Conservation (phyloP, 2,888 invertebrate species). For the Phengaris alcon region DNA sequence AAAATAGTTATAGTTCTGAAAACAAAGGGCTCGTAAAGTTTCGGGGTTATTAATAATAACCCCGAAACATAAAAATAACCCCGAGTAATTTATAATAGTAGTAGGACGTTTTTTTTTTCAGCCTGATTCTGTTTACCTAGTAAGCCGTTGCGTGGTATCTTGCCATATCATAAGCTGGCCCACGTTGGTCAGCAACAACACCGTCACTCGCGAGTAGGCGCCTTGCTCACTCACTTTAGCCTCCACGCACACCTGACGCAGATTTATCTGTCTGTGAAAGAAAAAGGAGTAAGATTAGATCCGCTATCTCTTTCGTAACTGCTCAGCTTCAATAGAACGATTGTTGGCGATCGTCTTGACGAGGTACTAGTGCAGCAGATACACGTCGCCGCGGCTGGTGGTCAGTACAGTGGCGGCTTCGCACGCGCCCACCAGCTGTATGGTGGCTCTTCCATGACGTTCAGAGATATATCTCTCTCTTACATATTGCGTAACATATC, state of each 20-base stretch:
- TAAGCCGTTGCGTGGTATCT: constrained; percentile 77
- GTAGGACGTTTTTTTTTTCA: too few species aligned
- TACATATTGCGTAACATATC: background rate
- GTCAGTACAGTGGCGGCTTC: constrained; percentile 84
- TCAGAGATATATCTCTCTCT: background rate
- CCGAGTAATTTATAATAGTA: too few species aligned
- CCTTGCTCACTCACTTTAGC: constrained; percentile 67
- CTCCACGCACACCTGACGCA: constrained; percentile 70
- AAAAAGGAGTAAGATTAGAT: background rate
- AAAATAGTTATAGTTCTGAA: too few species aligned
- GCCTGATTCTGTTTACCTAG: constrained; percentile 54
- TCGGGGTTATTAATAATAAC: too few species aligned
- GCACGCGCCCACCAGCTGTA: constrained; percentile 61
- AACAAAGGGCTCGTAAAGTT: too few species aligned
- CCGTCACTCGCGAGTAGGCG: constrained; percentile 75
- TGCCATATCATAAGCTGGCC: constrained; percentile 85
- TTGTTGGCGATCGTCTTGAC: constrained; percentile 84
- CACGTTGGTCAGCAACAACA: constrained; percentile 79
- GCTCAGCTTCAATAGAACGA: constrained; percentile 41
- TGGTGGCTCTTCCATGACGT: too few species aligned
- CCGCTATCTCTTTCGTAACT: background rate
- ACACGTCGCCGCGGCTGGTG: constrained; percentile 83
- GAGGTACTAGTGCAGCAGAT: constrained; percentile 83
- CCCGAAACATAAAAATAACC: too few species aligned
- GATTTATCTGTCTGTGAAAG: constrained; percentile 61